These are phyloP conservation scores for Mythimna albipuncta DNA, from an alignment of 2,888 invertebrate species.

Conservation along the genomic window DNA sequence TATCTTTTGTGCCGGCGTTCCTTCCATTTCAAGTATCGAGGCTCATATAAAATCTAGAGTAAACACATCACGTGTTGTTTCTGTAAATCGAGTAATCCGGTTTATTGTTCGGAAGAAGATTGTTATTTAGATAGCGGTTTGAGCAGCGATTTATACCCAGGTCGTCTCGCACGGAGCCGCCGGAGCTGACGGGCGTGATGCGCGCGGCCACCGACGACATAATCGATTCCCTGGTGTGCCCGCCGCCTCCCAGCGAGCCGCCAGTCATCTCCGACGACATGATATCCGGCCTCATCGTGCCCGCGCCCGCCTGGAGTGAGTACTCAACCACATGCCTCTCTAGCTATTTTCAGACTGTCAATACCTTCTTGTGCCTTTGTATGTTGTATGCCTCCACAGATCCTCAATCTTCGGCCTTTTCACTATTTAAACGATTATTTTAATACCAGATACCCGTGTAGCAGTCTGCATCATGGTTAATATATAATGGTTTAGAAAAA, in stretches of 20 bases:
- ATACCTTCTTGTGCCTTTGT: conserved; percentile 6
- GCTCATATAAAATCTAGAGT: conserved; percentile 48
- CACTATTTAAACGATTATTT: conserved; percentile 10
- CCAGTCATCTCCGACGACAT: conserved; percentile 98
- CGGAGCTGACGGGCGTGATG: conserved; percentile 94
- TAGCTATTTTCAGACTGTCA: conserved; percentile 20
- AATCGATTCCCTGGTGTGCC: conserved; percentile 98
- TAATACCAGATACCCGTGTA: not conserved
- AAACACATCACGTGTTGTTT: conserved; percentile 59
- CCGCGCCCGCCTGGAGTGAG: conserved; percentile 98
- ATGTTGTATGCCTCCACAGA: not conserved
- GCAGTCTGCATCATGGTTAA: conserved; percentile 6
- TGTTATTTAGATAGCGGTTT: conserved; percentile 59
- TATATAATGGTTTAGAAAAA: conserved; percentile 14
- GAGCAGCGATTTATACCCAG: conserved; percentile 77
- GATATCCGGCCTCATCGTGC: conserved; percentile 99
- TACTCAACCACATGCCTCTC: conserved; percentile 66
- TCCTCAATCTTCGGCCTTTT: conserved; percentile 5
- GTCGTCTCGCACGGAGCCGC: conserved; percentile 95
- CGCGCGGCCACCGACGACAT: conserved; percentile 98
- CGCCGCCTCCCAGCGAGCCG: conserved; percentile 98
- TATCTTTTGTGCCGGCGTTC: conserved; percentile 56
- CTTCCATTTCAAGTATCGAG: conserved; percentile 29
- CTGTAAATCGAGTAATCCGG: conserved; percentile 52
- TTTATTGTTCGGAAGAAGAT: conserved; percentile 48